Base-by-base conservation (phyloP, 2,888 invertebrate genomes). In the Dione vanillae region DNA sequence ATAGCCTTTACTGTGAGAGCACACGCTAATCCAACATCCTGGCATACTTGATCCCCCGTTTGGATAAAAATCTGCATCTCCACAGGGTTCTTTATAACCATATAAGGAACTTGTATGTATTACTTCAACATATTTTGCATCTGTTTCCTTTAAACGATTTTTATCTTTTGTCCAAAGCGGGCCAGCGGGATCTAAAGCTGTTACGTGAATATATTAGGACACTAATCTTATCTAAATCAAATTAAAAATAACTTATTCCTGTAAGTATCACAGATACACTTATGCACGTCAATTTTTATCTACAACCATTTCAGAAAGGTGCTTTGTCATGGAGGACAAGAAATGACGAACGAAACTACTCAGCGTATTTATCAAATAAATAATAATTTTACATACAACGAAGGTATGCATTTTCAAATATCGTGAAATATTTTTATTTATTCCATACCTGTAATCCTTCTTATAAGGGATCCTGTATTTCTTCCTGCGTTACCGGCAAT, bases 101-200 rank as follows among this genome's bases (percentile, higher is more conserved):
- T 83, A 78, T 2, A 85, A 43, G 0, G 83, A 83, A 74, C 89
- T 86, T 0, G 91, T 91, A 73, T 92, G 91, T 0, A 92, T 89
- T 0, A 88, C 80, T 78, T 92, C 92, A 0, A 92, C 90, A 76
- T 90, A 91, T 61, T 78, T 82, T 0, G 76, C 91, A 64, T 90
- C 90, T 0, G 81, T 82, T 1, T 75, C 45, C 0, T 64, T 74
- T 0, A 92, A 64, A 14, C 86, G 82, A 47, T 84, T 74, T 7
- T 69, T 70, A 70, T 85, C 81, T 0, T 72, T 65, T 12, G 77
- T 66, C 87, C 87, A 91, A 11, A 85, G 73, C 6, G 91, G 91
- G 16, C 87, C 85, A 35, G 92, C 91, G 0, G 92, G 91, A 74
- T 92, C 91, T 27, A 91, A 78, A 35, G 82, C 91, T 91, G 70